Percentiles rank a stretch among this genome's conserved stretches.
Evolutionary conservation across 2,797 vertebrate genomes (phyloP).

Genomic region (Morus bassanus): DNA sequence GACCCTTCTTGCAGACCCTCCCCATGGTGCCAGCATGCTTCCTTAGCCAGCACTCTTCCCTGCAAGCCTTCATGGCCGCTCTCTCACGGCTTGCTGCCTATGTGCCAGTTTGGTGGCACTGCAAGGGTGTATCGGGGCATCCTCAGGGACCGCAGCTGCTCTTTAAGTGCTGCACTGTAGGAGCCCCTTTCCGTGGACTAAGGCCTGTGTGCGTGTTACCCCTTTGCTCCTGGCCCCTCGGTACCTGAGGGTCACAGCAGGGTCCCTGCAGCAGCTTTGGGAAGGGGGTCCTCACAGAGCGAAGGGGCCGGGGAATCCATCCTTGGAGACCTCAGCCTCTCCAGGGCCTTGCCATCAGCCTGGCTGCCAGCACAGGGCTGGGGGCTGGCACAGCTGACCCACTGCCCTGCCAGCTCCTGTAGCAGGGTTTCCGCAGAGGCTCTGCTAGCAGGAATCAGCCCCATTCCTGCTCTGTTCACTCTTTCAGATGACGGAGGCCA

Average conservation of each 20-base stretch:
- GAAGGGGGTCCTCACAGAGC: not conserved
- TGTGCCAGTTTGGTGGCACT: not conserved
- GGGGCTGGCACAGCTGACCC: too few species aligned
- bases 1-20: not conserved
- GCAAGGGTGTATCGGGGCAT: not conserved
- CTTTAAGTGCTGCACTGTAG: not conserved
- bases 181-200: not conserved
- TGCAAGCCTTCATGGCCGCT: not conserved
- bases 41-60: not conserved
- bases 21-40: not conserved
- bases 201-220: not conserved
- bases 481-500: not conserved
- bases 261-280: not conserved
- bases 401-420: not conserved
- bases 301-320: not conserved
- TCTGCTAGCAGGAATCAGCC: not conserved
- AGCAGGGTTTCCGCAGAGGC: not conserved
- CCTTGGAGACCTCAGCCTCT: not conserved
- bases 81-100: not conserved
- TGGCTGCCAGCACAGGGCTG: not conserved
- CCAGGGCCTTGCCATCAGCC: fast-evolving
- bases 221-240: not conserved
- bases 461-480: not conserved
- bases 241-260: not conserved
- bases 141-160: fast-evolving